These are phyloP conservation scores for Nephrotoma appendiculata DNA, from an alignment of 2,888 invertebrate genomes.

Conservation along the genomic window DNA sequence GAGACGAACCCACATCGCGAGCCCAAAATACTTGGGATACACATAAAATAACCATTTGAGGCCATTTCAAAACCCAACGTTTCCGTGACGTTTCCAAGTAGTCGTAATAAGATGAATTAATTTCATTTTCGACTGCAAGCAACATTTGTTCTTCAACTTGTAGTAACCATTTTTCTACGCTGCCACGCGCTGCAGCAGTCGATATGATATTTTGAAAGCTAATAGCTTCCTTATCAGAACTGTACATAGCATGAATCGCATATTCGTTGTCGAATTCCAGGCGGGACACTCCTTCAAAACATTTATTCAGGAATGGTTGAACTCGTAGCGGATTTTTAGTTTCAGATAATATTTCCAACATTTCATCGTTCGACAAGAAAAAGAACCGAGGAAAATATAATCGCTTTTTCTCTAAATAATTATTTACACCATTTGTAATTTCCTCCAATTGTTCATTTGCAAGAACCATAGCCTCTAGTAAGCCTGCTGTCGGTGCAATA, in stretches of 20 bases:
- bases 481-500: conserved; percentile 40
- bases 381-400: conserved; percentile 57
- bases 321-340: conserved; percentile 45
- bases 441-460: conserved; percentile 39
- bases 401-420: conserved; percentile 50
- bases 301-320: conserved; percentile 48
- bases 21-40: conserved; percentile 52
- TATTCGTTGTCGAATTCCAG: conserved; percentile 35
- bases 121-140: conserved; percentile 35
- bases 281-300: conserved; percentile 50
- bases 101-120: conserved; percentile 28
- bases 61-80: conserved; percentile 43
- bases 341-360: conserved; percentile 56
- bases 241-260: conserved; percentile 45
- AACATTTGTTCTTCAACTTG: conserved; percentile 47
- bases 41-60: conserved; percentile 48
- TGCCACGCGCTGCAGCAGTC: conserved; percentile 38
- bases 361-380: conserved; percentile 60
- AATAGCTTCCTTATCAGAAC: conserved; percentile 43
- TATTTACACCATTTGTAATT: conserved; percentile 45
- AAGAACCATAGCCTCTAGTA: conserved; percentile 53
- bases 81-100: conserved; percentile 31
- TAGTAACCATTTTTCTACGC: conserved; percentile 52
- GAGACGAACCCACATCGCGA: conserved; percentile 38
- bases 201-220: conserved; percentile 34